Evolutionary conservation across 2,888 invertebrate genomes (phyloP).

Genomic region (Lamellibrachia columna): DNA sequence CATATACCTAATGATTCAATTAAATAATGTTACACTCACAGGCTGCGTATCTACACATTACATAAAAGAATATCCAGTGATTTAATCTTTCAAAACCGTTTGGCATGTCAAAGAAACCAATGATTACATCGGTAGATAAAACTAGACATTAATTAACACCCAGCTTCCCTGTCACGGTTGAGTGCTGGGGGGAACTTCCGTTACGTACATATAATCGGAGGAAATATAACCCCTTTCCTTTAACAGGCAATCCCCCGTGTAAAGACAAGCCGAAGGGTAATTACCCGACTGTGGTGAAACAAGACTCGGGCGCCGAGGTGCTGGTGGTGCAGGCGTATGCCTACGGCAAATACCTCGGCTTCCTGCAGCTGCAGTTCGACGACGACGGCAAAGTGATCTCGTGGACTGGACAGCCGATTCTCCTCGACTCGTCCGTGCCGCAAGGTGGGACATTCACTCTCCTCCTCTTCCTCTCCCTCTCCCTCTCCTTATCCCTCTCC

Average conservation of each 20-base stretch:
- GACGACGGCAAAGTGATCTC: slow-evolving; percentile 75
- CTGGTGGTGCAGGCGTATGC: slow-evolving; percentile 89
- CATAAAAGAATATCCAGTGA: no score
- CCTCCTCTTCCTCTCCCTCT: neutral
- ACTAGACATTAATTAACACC: no score
- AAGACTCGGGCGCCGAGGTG: slow-evolving; percentile 59
- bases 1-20: no score
- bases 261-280: slow-evolving; percentile 63
- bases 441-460: slow-evolving; percentile 70
- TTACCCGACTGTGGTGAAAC: slow-evolving; percentile 80
- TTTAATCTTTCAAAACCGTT: no score
- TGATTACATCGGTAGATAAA: no score
- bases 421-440: slow-evolving; percentile 74
- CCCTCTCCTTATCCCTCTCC: neutral
- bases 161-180: no score
- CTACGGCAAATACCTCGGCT: slow-evolving; percentile 89
- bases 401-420: slow-evolving; percentile 79
- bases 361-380: slow-evolving; percentile 77
- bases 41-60: no score
- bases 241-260: neutral
- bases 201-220: neutral
- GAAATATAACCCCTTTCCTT: neutral
- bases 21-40: no score
- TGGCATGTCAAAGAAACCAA: no score
- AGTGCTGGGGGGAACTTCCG: neutral